These are phyloP conservation scores for Drosophila falleni DNA, from an alignment of 2,888 invertebrate species.

Conservation along the genomic window DNA sequence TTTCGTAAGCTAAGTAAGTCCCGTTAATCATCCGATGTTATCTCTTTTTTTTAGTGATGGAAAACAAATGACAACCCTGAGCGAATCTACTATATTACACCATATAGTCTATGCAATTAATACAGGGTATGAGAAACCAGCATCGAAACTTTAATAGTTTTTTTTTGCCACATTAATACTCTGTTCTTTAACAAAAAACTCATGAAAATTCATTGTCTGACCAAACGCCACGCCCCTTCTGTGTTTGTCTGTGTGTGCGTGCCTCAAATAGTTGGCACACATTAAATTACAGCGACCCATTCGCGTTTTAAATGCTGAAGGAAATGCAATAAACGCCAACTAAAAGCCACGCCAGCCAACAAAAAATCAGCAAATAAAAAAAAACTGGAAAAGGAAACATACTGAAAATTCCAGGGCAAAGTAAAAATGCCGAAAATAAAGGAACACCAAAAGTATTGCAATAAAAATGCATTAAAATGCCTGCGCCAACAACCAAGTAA, in stretches of 20 bases:
- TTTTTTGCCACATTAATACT: background rate
- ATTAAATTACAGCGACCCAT: constrained; percentile 64
- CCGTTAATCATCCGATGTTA: too few species aligned
- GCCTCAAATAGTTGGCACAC: constrained; percentile 64
- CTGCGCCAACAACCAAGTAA: constrained; percentile 47
- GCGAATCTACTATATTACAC: too few species aligned
- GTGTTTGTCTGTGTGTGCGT: constrained; percentile 24
- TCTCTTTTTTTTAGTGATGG: too few species aligned
- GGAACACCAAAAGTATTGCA: constrained; percentile 61
- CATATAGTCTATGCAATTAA: background rate
- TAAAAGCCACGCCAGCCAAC: constrained; percentile 58
- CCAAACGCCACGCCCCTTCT: constrained; percentile 34
- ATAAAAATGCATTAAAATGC: constrained; percentile 77
- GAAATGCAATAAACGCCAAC: constrained; percentile 74
- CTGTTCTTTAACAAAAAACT: background rate
- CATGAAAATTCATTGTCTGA: constrained; percentile 34
- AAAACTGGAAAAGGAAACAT: constrained; percentile 23
- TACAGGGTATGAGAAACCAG: background rate
- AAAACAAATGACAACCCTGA: too few species aligned
- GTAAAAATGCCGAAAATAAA: constrained; percentile 63
- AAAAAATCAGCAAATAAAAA: constrained; percentile 10
- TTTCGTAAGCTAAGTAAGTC: too few species aligned
- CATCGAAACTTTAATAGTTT: background rate
- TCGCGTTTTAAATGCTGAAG: constrained; percentile 68
- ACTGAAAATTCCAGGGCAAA: constrained; percentile 56